Conservation (phyloP, 2,888 invertebrate genomes). For the Mythimna impura region DNA sequence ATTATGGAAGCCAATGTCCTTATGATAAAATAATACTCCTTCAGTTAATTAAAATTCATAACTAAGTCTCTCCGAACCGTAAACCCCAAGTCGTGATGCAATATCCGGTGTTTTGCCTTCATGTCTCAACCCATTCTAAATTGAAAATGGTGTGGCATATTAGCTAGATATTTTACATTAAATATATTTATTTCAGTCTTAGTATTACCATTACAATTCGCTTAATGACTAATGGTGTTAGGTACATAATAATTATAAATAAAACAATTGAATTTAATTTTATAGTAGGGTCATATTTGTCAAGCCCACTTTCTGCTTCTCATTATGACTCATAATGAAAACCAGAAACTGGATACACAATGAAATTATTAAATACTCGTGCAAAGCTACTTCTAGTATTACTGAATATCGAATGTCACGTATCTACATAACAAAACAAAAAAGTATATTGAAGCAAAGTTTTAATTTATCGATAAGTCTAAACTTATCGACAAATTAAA, state of each 20-base stretch:
- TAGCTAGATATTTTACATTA: background rate
- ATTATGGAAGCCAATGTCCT: conserved; percentile 2
- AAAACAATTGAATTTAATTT: no score
- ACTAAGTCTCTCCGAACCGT: background rate
- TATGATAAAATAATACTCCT: background rate
- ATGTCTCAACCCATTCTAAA: background rate
- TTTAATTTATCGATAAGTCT: conserved; percentile 27
- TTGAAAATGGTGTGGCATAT: background rate
- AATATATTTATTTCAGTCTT: no score
- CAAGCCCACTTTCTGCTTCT: no score
- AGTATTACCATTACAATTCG: no score
- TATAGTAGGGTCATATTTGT: no score
- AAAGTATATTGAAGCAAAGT: background rate
- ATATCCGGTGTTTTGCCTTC: background rate
- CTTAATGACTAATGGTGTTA: no score
- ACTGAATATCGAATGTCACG: background rate
- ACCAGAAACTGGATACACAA: no score
- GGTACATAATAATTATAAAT: no score
- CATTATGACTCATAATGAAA: no score
- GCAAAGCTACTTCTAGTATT: background rate
- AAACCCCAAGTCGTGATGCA: background rate
- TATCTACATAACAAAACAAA: background rate
- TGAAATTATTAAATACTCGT: background rate
- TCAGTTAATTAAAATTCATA: background rate
- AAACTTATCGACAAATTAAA: no score